These are phyloP conservation scores for Morone chrysops DNA, from an alignment of 2,113 vertebrate species.

Conservation along the genomic window DNA sequence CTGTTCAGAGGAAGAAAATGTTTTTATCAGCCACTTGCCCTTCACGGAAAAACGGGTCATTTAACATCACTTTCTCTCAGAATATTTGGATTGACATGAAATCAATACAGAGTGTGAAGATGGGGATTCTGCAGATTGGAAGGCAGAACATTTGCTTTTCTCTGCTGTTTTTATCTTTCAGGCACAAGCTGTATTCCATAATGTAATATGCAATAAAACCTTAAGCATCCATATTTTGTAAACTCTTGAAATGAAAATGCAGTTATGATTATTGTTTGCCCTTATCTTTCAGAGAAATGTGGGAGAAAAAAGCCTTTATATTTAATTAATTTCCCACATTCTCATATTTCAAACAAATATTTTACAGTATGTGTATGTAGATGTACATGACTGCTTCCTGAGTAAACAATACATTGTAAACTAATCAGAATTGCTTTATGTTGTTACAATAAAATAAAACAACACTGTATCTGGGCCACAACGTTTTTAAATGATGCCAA, in stretches of 20 bases:
- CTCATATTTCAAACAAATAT: background rate
- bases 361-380: background rate
- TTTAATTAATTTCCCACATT: background rate
- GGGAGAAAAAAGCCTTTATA: background rate
- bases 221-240: background rate
- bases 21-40: conserved; percentile 27
- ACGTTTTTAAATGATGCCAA: too few species aligned
- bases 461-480: background rate
- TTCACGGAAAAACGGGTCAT: conserved; percentile 50
- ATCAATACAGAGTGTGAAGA: conserved; percentile 70
- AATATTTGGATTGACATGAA: conserved; percentile 74
- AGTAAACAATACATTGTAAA: background rate
- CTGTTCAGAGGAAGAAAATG: background rate
- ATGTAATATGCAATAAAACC: background rate
- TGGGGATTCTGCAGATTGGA: conserved; percentile 7
- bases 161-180: background rate
- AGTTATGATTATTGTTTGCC: background rate
- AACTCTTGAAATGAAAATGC: background rate
- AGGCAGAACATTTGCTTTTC: conserved; percentile 16
- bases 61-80: conserved; percentile 55
- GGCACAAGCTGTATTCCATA: background rate
- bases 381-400: too few species aligned
- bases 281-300: background rate
- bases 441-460: background rate
- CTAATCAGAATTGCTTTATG: background rate